Conservation (phyloP, 2,888 invertebrate species). For the Gymnosoma rotundatum region DNA sequence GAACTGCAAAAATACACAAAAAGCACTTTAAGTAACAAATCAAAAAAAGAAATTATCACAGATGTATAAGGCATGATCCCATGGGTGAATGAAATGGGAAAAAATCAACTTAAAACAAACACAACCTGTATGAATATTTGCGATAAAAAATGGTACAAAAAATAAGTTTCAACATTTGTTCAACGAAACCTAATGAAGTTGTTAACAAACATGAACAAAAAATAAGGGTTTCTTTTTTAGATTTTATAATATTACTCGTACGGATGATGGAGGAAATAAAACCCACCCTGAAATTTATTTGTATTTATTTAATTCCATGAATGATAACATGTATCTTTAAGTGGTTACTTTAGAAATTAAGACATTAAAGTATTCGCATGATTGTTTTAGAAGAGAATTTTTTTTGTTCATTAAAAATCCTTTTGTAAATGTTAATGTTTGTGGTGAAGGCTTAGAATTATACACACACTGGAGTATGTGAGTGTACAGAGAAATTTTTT, state of each 20-base stretch:
- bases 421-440: not conserved
- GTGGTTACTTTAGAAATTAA: conserved; percentile 47
- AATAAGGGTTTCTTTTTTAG: conserved; percentile 13
- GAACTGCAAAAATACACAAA: not conserved
- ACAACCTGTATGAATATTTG: conserved; percentile 64
- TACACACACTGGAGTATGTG: too few relatives aligned
- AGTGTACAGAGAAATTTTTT: too few relatives aligned
- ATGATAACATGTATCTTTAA: conserved; percentile 16
- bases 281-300: conserved; percentile 3
- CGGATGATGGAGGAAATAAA: not conserved
- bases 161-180: conserved; percentile 40
- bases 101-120: conserved; percentile 25
- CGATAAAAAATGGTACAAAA: conserved; percentile 11
- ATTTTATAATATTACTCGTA: not conserved
- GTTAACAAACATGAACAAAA: conserved; percentile 61
- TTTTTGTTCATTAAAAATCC: not conserved
- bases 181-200: conserved; percentile 65
- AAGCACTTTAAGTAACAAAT: not conserved
- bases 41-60: conserved; percentile 54
- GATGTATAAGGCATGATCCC: conserved; percentile 62
- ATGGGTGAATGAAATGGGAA: conserved; percentile 42
- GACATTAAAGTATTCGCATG: conserved; percentile 28
- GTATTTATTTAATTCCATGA: not conserved
- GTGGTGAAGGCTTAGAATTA: too few relatives aligned
- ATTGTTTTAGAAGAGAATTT: not conserved